Evolutionary conservation across 2,888 invertebrate genomes (phyloP).

Genomic region (Baccha elongata): DNA sequence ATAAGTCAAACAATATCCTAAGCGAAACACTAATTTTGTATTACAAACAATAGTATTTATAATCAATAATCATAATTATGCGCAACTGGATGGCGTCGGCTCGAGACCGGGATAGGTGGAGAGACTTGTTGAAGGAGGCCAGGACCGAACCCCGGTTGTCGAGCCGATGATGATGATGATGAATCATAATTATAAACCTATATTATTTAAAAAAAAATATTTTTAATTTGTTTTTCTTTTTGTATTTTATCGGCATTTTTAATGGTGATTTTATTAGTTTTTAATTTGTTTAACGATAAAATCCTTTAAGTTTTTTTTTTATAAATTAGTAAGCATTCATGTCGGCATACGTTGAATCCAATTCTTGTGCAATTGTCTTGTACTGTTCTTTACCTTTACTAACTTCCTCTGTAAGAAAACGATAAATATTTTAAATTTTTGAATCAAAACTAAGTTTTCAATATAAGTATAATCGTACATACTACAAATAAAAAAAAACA

Average conservation of each 20-base stretch:
- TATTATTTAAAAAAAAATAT: constrained; percentile 40
- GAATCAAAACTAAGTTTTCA: too few relatives aligned
- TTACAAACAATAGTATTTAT: too few relatives aligned
- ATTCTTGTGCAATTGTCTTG: constrained; percentile 98
- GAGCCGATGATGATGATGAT: too few relatives aligned
- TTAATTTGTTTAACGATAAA: constrained; percentile 85
- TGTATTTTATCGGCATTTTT: constrained; percentile 64
- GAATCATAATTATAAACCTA: too few relatives aligned
- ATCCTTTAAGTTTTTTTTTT: constrained; percentile 16
- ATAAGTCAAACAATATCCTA: too few relatives aligned
- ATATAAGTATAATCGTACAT: background rate
- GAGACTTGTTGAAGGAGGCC: too few relatives aligned
- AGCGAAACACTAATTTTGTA: constrained; percentile 46
- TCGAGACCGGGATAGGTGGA: too few relatives aligned
- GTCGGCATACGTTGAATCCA: constrained; percentile 98
- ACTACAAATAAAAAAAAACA: constrained; percentile 40
- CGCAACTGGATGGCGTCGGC: too few relatives aligned
- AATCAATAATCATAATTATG: too few relatives aligned
- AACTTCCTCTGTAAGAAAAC: constrained; percentile 89
- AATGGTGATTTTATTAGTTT: constrained; percentile 51
- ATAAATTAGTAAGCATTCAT: constrained; percentile 86
- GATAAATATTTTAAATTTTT: too few relatives aligned
- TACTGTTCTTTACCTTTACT: constrained; percentile 97
- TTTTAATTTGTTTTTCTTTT: constrained; percentile 20
- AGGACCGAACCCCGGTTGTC: too few relatives aligned